phyloP scores from a whole-genome alignment of 2,888 invertebrate genomes.

The Artemia sp. region DNA sequence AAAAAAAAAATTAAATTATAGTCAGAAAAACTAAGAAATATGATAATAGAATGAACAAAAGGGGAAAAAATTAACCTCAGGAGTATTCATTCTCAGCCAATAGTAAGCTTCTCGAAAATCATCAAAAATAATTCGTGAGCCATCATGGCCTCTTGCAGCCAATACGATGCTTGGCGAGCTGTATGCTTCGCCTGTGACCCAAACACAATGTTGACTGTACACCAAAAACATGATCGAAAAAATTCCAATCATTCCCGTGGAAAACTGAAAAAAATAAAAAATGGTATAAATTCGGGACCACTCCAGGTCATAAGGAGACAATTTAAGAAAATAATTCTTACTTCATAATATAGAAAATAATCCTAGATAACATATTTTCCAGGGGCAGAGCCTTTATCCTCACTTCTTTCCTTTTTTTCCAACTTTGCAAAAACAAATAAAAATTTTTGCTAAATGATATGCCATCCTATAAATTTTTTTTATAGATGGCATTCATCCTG shows the following conservation, averaged over 20 bases:
- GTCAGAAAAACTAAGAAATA: too few relatives aligned
- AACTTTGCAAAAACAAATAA: conserved; percentile 26
- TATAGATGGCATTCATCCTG: too few relatives aligned
- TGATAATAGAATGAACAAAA: too few relatives aligned
- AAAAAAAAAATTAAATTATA: too few relatives aligned
- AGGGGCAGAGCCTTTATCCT: background rate
- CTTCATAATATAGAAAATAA: conserved; percentile 11
- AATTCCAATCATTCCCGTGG: background rate
- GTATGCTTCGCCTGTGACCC: conserved; percentile 98
- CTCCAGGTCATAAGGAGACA: too few relatives aligned
- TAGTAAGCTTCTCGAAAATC: conserved; percentile 98
- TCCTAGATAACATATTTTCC: background rate
- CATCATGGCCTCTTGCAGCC: conserved; percentile 57
- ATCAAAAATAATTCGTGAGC: conserved; percentile 88
- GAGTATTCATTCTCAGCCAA: conserved; percentile 90
- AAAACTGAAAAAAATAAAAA: conserved; percentile 8
- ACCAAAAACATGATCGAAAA: conserved; percentile 36
- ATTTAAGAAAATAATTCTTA: background rate
- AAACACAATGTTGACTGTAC: conserved; percentile 92
- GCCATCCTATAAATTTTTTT: too few relatives aligned
- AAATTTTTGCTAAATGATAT: too few relatives aligned
- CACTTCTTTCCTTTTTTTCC: background rate
- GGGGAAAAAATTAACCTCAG: conserved; percentile 41
- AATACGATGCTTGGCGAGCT: conserved; percentile 81
- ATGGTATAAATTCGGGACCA: too few relatives aligned